Conservation (phyloP, 35 echinoderm and acorn worm species). For the Lytechinus variegatus region DNA sequence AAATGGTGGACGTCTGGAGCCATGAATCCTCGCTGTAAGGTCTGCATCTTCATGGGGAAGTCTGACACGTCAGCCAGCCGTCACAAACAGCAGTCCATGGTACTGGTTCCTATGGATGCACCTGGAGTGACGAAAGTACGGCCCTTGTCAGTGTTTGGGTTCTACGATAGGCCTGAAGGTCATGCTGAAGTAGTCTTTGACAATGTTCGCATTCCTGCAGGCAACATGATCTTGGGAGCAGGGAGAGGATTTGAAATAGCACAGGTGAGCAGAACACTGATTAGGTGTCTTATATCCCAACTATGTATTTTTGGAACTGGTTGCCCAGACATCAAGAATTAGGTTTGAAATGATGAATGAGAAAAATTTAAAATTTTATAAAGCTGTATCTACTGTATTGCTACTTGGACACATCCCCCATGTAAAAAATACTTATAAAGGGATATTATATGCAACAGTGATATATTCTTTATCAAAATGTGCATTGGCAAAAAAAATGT, state of each 20-base stretch:
- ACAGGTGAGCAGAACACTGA: slow-evolving; percentile 66
- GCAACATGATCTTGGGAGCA: slow-evolving; percentile 85
- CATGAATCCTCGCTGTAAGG: slow-evolving; percentile 82
- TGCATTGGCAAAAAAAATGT: no score
- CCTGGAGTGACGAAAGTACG: slow-evolving; percentile 76
- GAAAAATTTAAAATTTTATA: no score
- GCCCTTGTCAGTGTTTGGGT: slow-evolving; percentile 91
- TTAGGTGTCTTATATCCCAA: not conserved
- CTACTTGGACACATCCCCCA: no score
- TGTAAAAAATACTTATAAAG: no score
- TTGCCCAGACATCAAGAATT: no score
- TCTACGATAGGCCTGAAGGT: slow-evolving; percentile 85
- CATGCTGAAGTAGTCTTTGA: slow-evolving; percentile 91
- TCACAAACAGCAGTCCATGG: slow-evolving; percentile 95
- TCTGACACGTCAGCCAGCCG: slow-evolving; percentile 68
- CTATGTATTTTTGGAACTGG: no score
- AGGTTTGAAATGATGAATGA: no score
- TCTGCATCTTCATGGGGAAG: slow-evolving; percentile 99
- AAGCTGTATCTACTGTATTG: no score
- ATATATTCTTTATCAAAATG: no score
- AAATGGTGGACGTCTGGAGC: slow-evolving; percentile 99
- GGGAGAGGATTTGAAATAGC: slow-evolving; percentile 99
- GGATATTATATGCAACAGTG: no score
- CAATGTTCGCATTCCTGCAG: slow-evolving; percentile 83
- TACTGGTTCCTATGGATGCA: slow-evolving; percentile 95